Conservation (phyloP, 2,113 vertebrate species). For the Nibea coibor region DNA sequence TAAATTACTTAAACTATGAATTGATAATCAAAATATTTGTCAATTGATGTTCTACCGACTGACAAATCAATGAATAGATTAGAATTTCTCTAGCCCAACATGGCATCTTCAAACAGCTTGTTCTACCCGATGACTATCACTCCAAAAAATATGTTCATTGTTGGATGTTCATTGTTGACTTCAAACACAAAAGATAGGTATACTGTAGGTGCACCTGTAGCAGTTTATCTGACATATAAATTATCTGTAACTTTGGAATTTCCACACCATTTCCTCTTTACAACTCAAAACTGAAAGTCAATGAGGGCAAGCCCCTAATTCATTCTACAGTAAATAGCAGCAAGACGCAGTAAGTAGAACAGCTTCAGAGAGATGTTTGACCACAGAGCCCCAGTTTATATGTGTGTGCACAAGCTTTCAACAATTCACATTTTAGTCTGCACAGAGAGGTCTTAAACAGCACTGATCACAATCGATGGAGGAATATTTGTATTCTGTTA, state of each 20-base stretch:
- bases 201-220: neutral
- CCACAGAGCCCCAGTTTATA: constrained; percentile 47
- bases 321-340: constrained; percentile 58
- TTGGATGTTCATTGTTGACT: neutral
- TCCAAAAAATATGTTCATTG: neutral
- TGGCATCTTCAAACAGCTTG: no score
- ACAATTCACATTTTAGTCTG: neutral
- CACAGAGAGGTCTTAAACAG: constrained; percentile 3
- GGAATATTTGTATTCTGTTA: neutral
- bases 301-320: constrained; percentile 65
- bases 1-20: no score
- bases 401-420: constrained; percentile 9
- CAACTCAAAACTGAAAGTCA: constrained; percentile 55
- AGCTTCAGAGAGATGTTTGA: constrained; percentile 8
- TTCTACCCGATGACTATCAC: neutral
- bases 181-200: no score
- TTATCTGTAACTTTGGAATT: constrained; percentile 54
- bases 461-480: neutral
- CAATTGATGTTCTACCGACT: neutral
- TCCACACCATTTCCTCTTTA: constrained; percentile 67
- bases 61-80: neutral
- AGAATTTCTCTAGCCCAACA: neutral
- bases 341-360: constrained; percentile 51
- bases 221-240: constrained; percentile 13
- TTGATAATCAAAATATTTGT: neutral